Percentiles rank a stretch among this genome's conserved stretches.
Evolutionary conservation across 2,888 invertebrate genomes (phyloP).

Genomic region (Odontocolon sp.): DNA sequence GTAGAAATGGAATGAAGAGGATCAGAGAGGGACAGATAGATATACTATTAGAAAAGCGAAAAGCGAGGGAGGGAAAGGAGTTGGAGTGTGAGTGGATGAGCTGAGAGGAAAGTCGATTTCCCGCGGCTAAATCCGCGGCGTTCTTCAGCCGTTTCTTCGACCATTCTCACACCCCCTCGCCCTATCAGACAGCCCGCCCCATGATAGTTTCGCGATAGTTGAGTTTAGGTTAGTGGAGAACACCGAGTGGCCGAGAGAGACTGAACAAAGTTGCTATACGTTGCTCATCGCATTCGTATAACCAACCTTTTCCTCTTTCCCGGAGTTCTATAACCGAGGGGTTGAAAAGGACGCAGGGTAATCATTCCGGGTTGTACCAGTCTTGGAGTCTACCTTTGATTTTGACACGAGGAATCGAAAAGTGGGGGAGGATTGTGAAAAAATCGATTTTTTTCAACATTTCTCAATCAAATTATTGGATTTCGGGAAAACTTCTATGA

Average conservation of each 20-base stretch:
- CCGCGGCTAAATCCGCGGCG: slow-evolving; percentile 20
- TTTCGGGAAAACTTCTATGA: too few relatives aligned
- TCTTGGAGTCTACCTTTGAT: too few relatives aligned
- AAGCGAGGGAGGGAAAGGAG: neutral
- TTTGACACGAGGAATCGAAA: too few relatives aligned
- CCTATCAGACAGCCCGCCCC: neutral
- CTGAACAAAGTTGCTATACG: slow-evolving; percentile 11
- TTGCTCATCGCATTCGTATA: neutral
- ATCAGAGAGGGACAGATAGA: neutral
- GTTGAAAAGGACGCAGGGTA: too few relatives aligned
- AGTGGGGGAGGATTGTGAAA: too few relatives aligned
- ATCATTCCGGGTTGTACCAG: too few relatives aligned
- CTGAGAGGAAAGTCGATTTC: slow-evolving; percentile 37
- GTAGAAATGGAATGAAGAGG: neutral
- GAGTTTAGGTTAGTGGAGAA: slow-evolving; percentile 25
- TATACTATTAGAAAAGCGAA: neutral
- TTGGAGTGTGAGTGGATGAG: neutral
- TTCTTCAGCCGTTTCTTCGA: slow-evolving; percentile 8
- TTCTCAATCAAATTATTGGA: too few relatives aligned
- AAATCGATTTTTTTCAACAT: too few relatives aligned
- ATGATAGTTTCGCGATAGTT: slow-evolving; percentile 46
- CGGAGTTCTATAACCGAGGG: too few relatives aligned
- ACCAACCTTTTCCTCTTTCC: too few relatives aligned
- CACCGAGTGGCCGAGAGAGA: slow-evolving; percentile 5
- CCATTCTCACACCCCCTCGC: neutral